These are phyloP conservation scores for Pangasius djambal DNA, from an alignment of 2,797 vertebrate species.

Conservation along the genomic window DNA sequence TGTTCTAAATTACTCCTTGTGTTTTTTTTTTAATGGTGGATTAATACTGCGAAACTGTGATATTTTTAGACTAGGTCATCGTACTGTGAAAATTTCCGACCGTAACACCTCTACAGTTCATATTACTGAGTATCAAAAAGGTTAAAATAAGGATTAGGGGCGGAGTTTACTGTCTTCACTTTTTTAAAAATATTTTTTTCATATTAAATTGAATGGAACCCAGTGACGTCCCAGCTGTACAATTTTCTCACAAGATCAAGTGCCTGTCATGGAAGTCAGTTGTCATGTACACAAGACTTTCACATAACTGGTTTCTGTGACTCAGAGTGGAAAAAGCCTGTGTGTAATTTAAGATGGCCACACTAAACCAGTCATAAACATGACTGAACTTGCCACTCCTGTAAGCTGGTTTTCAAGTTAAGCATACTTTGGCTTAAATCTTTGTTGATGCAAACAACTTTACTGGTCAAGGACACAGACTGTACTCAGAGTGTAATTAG, in stretches of 20 bases:
- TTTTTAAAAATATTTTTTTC: background rate
- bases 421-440: background rate
- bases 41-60: background rate
- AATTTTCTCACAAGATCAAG: background rate
- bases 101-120: background rate
- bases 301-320: constrained; percentile 21
- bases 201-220: background rate
- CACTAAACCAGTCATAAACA: background rate
- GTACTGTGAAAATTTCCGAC: background rate
- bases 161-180: background rate
- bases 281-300: background rate
- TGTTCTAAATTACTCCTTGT: background rate
- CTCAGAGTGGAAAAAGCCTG: background rate
- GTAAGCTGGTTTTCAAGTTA: background rate
- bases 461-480: background rate
- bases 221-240: background rate
- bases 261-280: background rate
- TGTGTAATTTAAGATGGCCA: background rate
- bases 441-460: background rate
- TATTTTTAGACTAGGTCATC: background rate
- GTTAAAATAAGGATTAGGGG: background rate
- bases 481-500: too few species aligned
- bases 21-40: background rate
- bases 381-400: background rate
- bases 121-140: background rate